Evolutionary conservation across 2,797 vertebrate species (phyloP).

Genomic region (Lindbergichthys nudifrons): DNA sequence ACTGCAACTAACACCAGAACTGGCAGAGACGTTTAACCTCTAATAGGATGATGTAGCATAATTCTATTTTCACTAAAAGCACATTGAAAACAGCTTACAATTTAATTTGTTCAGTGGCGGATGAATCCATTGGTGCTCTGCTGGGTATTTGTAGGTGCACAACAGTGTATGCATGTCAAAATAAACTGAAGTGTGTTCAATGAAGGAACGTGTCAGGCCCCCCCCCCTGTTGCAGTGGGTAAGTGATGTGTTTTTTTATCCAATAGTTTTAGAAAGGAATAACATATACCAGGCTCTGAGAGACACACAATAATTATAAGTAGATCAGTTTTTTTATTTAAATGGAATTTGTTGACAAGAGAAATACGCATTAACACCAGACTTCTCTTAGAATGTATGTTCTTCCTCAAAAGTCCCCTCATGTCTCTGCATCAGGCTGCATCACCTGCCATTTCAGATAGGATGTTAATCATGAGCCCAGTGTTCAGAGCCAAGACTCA

Average conservation of each 20-base stretch:
- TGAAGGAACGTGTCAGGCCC: neutral
- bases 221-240: too few relatives aligned
- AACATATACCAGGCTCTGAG: neutral
- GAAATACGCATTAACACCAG: neutral
- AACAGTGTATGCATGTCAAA: rapidly evolving
- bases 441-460: neutral
- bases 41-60: neutral
- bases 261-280: neutral
- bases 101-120: neutral
- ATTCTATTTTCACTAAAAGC: neutral
- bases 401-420: neutral
- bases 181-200: neutral
- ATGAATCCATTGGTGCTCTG: neutral
- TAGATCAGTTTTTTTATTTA: neutral
- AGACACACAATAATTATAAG: neutral
- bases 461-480: neutral
- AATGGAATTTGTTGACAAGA: neutral
- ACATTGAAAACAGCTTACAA: neutral
- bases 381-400: neutral
- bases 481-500: neutral
- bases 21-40: too few relatives aligned
- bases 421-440: neutral
- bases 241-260: rapidly evolving
- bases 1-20: neutral
- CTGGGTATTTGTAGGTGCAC: neutral